phyloP scores from a whole-genome alignment of 1,140 invertebrate species.

The Andricus grossulariae region DNA sequence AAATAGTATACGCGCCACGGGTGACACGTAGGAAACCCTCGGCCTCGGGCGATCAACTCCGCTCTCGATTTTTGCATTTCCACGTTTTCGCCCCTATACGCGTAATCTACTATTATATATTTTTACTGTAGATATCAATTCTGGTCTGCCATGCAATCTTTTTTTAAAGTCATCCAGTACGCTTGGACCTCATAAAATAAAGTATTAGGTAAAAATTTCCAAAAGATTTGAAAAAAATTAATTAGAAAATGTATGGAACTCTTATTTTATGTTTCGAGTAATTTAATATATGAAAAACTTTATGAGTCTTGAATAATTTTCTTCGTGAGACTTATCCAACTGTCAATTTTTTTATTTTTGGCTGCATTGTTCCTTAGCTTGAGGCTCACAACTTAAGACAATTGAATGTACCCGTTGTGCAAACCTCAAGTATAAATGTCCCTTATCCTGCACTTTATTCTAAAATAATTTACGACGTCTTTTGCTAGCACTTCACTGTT shows the following conservation, averaged over 20 bases:
- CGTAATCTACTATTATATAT: too few relatives aligned
- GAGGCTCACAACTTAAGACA: conserved; percentile 1
- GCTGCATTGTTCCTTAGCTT: not conserved
- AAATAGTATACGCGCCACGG: too few relatives aligned
- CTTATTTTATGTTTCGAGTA: too few relatives aligned
- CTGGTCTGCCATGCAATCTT: too few relatives aligned
- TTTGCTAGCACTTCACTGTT: not conserved
- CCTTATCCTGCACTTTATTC: not conserved
- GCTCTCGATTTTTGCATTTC: rapidly evolving
- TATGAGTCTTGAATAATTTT: not conserved
- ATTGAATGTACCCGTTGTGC: conserved; percentile 1
- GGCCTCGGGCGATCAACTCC: rapidly evolving
- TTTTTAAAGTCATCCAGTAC: too few relatives aligned
- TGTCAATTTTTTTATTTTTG: not conserved
- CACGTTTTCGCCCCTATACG: too few relatives aligned
- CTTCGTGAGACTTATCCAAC: not conserved
- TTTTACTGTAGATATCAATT: too few relatives aligned
- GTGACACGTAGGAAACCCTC: rapidly evolving
- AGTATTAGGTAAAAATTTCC: too few relatives aligned
- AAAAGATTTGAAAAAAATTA: too few relatives aligned
- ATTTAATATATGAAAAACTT: too few relatives aligned
- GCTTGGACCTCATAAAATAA: too few relatives aligned
- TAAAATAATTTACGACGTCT: not conserved
- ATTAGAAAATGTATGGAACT: too few relatives aligned
- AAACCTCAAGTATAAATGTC: conserved; percentile 1